Evolutionary conservation across 2,888 invertebrate genomes (phyloP).

Genomic region (Lasioglossum figueresi): DNA sequence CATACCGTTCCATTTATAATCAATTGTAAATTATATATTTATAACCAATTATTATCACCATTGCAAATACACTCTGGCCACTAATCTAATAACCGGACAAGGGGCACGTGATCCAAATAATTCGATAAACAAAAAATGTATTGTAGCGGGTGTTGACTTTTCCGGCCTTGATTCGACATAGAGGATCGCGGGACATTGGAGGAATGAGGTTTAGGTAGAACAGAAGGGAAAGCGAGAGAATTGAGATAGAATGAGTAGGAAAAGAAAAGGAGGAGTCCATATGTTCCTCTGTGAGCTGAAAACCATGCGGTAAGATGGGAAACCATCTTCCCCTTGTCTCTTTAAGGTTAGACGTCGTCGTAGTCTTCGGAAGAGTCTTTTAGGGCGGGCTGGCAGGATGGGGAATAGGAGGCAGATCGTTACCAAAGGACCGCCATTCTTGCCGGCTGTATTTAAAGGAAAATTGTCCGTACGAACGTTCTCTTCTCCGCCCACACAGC

Average conservation of each 20-base stretch:
- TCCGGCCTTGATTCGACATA: not conserved
- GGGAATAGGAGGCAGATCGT: constrained; percentile 54
- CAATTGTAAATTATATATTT: too few species aligned
- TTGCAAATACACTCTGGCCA: not conserved
- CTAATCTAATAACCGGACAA: not conserved
- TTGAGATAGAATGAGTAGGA: not conserved
- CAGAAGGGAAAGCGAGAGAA: not conserved
- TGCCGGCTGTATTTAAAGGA: constrained; percentile 70
- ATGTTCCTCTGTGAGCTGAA: constrained; percentile 40
- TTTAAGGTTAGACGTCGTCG: constrained; percentile 57
- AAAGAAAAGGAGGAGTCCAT: constrained; percentile 22
- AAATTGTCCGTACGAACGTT: constrained; percentile 63
- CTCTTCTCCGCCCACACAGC: constrained; percentile 17
- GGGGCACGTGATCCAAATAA: not conserved
- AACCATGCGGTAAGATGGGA: constrained; percentile 60
- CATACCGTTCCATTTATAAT: too few species aligned
- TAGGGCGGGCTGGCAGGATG: constrained; percentile 35
- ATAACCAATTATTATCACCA: too few species aligned
- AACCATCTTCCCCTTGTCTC: constrained; percentile 59
- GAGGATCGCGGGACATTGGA: not conserved
- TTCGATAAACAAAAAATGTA: constrained; percentile 42
- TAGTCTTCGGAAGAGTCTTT: constrained; percentile 57
- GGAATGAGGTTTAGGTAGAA: not conserved
- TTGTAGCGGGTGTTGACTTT: constrained; percentile 62
- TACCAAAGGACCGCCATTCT: constrained; percentile 65